Conservation (phyloP, 1,140 invertebrate species). For the Idris sp. region DNA sequence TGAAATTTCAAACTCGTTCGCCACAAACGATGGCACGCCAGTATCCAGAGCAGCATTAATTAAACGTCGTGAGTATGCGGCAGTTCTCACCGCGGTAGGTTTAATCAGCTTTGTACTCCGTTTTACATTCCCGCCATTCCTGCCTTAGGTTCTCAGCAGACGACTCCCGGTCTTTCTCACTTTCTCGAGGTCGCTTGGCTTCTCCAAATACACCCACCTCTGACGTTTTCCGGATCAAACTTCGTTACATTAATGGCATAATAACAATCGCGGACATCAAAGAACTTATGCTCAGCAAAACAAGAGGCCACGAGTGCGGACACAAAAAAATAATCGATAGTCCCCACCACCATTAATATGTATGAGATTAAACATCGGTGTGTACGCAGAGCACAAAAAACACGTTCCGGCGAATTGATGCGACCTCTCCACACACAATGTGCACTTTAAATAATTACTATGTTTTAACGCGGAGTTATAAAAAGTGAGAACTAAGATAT, state of each 20-base stretch:
- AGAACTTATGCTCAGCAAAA: slow-evolving; percentile 18
- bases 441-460: slow-evolving; percentile 21
- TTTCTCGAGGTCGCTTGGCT: slow-evolving; percentile 32
- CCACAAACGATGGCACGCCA: slow-evolving; percentile 58
- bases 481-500: too few relatives aligned
- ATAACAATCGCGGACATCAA: slow-evolving; percentile 73
- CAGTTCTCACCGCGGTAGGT: slow-evolving; percentile 55
- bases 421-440: slow-evolving; percentile 7
- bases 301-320: slow-evolving; percentile 50
- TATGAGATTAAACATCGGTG: slow-evolving; percentile 69
- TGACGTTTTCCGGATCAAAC: slow-evolving; percentile 65
- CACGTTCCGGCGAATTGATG: slow-evolving; percentile 26
- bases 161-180: slow-evolving; percentile 52
- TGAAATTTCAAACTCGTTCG: slow-evolving; percentile 58
- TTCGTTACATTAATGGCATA: slow-evolving; percentile 77
- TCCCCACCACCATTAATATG: slow-evolving; percentile 71
- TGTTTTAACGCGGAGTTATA: slow-evolving; percentile 12
- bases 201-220: slow-evolving; percentile 44
- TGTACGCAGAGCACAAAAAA: slow-evolving; percentile 36
- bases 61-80: slow-evolving; percentile 62
- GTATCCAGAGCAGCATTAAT: slow-evolving; percentile 59
- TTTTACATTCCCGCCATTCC: slow-evolving; percentile 62
- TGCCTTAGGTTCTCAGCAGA: slow-evolving; percentile 48
- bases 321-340: slow-evolving; percentile 69
- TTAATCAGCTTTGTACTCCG: slow-evolving; percentile 63